A percentile compares a stretch with the other conserved stretches of the same genome.
These are phyloP conservation scores for Telmatherina bonti DNA, from an alignment of 2,797 vertebrate genomes.

Conservation along the genomic window DNA sequence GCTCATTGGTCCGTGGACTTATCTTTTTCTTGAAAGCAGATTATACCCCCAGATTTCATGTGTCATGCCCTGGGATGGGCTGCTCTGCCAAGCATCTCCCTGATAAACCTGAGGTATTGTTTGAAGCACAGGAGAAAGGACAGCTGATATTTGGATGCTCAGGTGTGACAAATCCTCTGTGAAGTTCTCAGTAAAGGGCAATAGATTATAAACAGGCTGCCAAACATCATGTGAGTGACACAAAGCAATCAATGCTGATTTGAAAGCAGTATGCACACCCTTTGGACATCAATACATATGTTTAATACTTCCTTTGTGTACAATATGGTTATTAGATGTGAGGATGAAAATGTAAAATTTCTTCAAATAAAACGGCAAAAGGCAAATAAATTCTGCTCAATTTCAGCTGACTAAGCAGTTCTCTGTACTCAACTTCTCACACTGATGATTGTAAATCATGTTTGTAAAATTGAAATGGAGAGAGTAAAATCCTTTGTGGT, in stretches of 20 bases:
- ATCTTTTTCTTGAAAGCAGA: constrained; percentile 44
- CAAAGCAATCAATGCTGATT: constrained; percentile 24
- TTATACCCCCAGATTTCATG: constrained; percentile 51
- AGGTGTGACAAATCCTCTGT: constrained; percentile 62
- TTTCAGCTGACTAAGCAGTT: too few species aligned
- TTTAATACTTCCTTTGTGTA: not conserved
- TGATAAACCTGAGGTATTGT: constrained; percentile 35
- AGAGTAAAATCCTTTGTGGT: too few species aligned
- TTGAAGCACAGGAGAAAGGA: constrained; percentile 1
- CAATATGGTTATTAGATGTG: not conserved
- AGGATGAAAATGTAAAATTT: not conserved
- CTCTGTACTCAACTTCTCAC: too few species aligned
- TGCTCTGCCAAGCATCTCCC: constrained; percentile 37
- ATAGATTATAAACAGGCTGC: constrained; percentile 44
- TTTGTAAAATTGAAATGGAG: too few species aligned
- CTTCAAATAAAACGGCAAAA: not conserved
- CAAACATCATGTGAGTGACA: constrained; percentile 29
- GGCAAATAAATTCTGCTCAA: not conserved
- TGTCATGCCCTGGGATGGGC: constrained; percentile 36
- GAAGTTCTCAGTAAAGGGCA: constrained; percentile 47
- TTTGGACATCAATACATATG: not conserved
- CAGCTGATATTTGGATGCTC: constrained; percentile 47
- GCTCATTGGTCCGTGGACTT: constrained; percentile 16
- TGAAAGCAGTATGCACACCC: not conserved
- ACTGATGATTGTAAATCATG: too few species aligned